These are phyloP conservation scores for Pectinophora gossypiella DNA, from an alignment of 1,140 invertebrate genomes.

Conservation along the genomic window DNA sequence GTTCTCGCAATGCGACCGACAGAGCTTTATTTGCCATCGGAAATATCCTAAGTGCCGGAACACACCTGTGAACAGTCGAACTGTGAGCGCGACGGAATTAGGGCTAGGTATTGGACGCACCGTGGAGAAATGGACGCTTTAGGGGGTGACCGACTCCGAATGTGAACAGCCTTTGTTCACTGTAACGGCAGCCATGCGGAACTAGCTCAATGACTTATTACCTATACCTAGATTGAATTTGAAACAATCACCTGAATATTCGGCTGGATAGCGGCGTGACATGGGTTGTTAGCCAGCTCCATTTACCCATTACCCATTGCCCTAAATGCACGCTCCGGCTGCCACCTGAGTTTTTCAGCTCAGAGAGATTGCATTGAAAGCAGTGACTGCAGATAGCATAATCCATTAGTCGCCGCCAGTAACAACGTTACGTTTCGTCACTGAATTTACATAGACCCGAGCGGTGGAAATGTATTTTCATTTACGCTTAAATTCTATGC, in stretches of 20 bases:
- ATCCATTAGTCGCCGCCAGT: slow-evolving; percentile 32
- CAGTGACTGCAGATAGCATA: slow-evolving; percentile 27
- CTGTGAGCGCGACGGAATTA: slow-evolving; percentile 16
- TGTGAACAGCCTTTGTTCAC: slow-evolving; percentile 27
- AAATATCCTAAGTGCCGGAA: slow-evolving; percentile 20
- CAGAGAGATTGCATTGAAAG: not conserved
- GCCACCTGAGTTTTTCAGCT: slow-evolving; percentile 12
- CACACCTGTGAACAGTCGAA: slow-evolving; percentile 12
- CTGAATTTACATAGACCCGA: slow-evolving; percentile 44
- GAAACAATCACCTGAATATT: not conserved
- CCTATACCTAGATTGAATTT: not conserved
- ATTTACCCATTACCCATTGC: slow-evolving; percentile 13
- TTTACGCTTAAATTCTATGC: slow-evolving; percentile 40
- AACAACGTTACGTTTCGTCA: slow-evolving; percentile 45
- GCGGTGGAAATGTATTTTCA: slow-evolving; percentile 43
- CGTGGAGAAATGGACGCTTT: slow-evolving; percentile 21
- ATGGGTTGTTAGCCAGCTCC: not conserved
- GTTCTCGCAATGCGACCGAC: too few relatives aligned
- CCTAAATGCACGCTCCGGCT: slow-evolving; percentile 16
- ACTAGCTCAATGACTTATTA: slow-evolving; percentile 12
- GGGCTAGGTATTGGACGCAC: slow-evolving; percentile 14
- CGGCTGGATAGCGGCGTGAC: not conserved
- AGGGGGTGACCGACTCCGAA: slow-evolving; percentile 26
- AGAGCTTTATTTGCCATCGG: slow-evolving; percentile 3
- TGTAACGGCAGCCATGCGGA: slow-evolving; percentile 18